Conservation (phyloP, 92 coral and sea anemone genomes). For the Porites divaricata region DNA sequence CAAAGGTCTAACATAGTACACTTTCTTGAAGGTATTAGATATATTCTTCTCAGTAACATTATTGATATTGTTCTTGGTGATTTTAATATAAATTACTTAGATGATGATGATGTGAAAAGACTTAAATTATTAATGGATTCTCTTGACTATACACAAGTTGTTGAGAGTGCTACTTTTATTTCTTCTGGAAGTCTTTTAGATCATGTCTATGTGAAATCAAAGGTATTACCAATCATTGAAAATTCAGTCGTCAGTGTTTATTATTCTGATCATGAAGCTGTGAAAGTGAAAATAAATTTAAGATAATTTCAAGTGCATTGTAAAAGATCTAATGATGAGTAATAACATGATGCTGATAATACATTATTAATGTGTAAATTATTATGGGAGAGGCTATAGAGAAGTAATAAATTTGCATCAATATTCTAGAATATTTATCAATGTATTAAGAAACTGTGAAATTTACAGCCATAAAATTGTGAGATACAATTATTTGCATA, state of each 20-base stretch:
- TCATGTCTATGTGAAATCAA: conserved; percentile 17
- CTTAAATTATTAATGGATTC: conserved; percentile 15
- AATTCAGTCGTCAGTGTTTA: conserved; percentile 14
- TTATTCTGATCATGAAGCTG: conserved; percentile 37
- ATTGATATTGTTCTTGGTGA: conserved; percentile 23
- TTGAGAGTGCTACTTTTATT: conserved; percentile 22
- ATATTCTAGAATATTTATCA: too few species aligned
- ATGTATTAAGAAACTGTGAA: too few species aligned
- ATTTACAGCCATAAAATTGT: too few species aligned
- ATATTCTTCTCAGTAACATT: conserved; percentile 2
- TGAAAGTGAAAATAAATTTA: conserved; percentile 1
- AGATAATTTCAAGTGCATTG: too few species aligned
- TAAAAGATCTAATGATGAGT: too few species aligned
- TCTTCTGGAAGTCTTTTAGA: conserved; percentile 34
- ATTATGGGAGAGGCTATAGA: too few species aligned
- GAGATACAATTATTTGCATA: too few species aligned
- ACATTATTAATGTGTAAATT: too few species aligned
- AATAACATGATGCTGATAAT: too few species aligned
- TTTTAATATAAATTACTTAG: conserved; percentile 20
- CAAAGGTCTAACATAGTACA: conserved; percentile 25
- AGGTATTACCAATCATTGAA: background rate
- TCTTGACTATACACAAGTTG: conserved; percentile 7
- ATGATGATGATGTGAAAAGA: conserved; percentile 12
- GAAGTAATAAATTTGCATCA: too few species aligned
- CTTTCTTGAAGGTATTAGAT: conserved; percentile 14